Evolutionary conservation across 35 echinoderm and acorn worm species (phyloP).

Genomic region (Hemicentrotus pulcherrimus): DNA sequence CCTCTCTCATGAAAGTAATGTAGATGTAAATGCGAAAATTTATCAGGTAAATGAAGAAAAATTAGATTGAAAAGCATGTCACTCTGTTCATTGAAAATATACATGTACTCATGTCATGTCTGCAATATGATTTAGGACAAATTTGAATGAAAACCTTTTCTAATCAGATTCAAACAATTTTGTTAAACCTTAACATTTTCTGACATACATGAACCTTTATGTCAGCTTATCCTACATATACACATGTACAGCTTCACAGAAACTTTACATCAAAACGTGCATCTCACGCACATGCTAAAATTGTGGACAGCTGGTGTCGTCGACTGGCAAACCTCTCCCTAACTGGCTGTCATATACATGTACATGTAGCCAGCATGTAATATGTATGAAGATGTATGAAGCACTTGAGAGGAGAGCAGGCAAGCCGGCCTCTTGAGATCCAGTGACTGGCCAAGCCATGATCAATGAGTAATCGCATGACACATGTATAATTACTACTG

Average conservation of each 20-base stretch:
- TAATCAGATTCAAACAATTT: too few species aligned
- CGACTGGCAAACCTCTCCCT: neutral
- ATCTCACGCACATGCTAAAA: neutral
- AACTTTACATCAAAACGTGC: neutral
- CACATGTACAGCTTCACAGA: neutral
- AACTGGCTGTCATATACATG: neutral
- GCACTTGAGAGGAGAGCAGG: neutral
- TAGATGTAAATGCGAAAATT: too few species aligned
- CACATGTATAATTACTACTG: conserved; percentile 6
- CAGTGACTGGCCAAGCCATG: neutral
- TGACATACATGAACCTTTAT: too few species aligned
- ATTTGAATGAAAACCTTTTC: too few species aligned
- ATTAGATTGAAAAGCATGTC: neutral
- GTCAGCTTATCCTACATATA: too few species aligned
- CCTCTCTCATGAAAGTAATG: too few species aligned
- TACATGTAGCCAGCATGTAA: neutral
- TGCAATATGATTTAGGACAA: neutral
- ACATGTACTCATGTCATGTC: neutral
- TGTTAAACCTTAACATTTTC: too few species aligned
- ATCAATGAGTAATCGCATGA: conserved; percentile 12
- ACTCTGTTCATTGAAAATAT: neutral
- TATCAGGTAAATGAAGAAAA: too few species aligned
- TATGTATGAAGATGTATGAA: conserved; percentile 19
- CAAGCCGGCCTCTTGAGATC: neutral
- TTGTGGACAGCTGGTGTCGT: neutral